Conservation (phyloP, 2,888 invertebrate genomes). For the Apamea crenata region DNA sequence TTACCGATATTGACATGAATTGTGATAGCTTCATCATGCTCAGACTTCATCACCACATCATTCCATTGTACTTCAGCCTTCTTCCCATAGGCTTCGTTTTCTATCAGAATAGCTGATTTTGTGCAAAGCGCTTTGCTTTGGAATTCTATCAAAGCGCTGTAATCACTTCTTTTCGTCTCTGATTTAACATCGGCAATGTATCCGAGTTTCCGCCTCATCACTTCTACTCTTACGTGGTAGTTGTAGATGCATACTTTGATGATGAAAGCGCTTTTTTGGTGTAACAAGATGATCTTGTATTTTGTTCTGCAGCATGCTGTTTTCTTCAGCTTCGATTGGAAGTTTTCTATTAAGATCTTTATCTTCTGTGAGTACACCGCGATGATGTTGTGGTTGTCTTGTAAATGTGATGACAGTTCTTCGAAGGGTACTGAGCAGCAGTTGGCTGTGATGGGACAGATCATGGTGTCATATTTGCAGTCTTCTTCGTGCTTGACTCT, state of each 20-base stretch:
- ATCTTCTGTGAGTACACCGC: slow-evolving; percentile 88
- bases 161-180: slow-evolving; percentile 85
- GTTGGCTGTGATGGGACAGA: slow-evolving; percentile 86
- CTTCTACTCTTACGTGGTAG: slow-evolving; percentile 87
- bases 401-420: slow-evolving; percentile 85
- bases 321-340: slow-evolving; percentile 87
- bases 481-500: slow-evolving; percentile 87
- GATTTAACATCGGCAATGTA: slow-evolving; percentile 84
- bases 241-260: slow-evolving; percentile 89
- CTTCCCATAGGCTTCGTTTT: slow-evolving; percentile 87
- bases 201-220: slow-evolving; percentile 86
- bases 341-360: slow-evolving; percentile 88
- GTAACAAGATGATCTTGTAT: slow-evolving; percentile 86
- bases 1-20: slow-evolving; percentile 88
- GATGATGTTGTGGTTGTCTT: slow-evolving; percentile 84
- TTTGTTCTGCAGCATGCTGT: slow-evolving; percentile 88
- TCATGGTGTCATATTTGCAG: slow-evolving; percentile 87
- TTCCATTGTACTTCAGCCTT: slow-evolving; percentile 88
- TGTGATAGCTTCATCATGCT: slow-evolving; percentile 87
- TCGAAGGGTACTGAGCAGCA: slow-evolving; percentile 86
- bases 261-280: slow-evolving; percentile 87
- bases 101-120: slow-evolving; percentile 86
- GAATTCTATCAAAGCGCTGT: slow-evolving; percentile 86
- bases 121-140: slow-evolving; percentile 86
- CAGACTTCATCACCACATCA: slow-evolving; percentile 85